A percentile compares a stretch with the other conserved stretches of the same genome.
These are phyloP conservation scores for Scaptomyza reducta DNA, from an alignment of 2,888 invertebrate species.

Conservation along the genomic window DNA sequence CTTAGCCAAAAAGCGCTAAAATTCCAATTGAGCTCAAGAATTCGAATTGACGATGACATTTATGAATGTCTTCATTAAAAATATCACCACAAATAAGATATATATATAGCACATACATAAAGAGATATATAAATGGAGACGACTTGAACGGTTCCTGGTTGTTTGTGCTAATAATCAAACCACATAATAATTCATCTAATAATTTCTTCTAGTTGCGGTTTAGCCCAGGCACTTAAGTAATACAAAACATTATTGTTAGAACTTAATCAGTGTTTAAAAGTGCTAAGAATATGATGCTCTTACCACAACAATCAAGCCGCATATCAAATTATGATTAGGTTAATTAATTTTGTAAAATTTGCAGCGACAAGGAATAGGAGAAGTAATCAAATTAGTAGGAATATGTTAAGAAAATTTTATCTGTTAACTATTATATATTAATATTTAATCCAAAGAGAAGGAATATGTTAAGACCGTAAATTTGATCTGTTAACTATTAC, in stretches of 20 bases:
- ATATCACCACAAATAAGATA: conserved; percentile 36
- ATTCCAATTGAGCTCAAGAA: conserved; percentile 64
- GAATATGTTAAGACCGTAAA: no score
- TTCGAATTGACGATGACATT: conserved; percentile 71
- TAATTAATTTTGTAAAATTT: conserved; percentile 3
- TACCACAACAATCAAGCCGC: conserved; percentile 64
- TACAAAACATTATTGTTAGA: conserved; percentile 31
- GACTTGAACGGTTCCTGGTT: conserved; percentile 48
- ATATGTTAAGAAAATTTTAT: no score
- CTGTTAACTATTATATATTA: neutral
- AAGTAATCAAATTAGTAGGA: no score
- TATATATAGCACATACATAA: conserved; percentile 2
- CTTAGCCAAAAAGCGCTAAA: conserved; percentile 53
- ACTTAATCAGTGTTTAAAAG: conserved; percentile 53
- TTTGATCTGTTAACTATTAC: no score
- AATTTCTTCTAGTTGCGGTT: conserved; percentile 49
- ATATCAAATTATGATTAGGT: conserved; percentile 15
- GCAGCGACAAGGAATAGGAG: no score
- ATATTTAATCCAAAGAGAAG: no score
- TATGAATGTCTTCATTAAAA: conserved; percentile 68
- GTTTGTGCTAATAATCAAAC: conserved; percentile 1
- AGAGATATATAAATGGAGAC: conserved; percentile 4
- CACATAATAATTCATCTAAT: conserved; percentile 28
- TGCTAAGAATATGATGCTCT: conserved; percentile 7
- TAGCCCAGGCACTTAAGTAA: no score